A percentile compares a stretch with the other conserved stretches of the same genome.
These are phyloP conservation scores for Halcyon smyrnensis DNA, from an alignment of 2,797 vertebrate species.

Conservation along the genomic window DNA sequence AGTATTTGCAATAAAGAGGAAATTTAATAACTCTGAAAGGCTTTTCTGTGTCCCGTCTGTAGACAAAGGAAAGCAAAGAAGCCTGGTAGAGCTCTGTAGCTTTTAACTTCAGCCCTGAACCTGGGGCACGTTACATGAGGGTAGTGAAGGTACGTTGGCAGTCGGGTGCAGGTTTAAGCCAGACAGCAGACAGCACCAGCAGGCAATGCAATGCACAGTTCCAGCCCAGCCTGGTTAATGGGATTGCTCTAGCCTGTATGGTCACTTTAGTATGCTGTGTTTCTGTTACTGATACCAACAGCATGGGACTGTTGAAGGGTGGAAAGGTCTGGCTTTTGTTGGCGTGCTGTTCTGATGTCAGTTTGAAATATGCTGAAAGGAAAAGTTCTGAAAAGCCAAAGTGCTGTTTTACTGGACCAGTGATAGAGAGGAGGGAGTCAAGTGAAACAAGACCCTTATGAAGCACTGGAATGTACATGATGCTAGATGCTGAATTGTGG, in stretches of 20 bases:
- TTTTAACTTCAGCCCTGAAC: not conserved
- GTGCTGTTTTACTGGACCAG: slow-evolving; percentile 39
- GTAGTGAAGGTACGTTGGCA: not conserved
- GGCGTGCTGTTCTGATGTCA: not conserved
- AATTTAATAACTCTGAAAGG: not conserved
- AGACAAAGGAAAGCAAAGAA: not conserved
- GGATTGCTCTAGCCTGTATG: not conserved
- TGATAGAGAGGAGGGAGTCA: not conserved
- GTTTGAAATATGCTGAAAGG: slow-evolving; percentile 35
- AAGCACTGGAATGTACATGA: not conserved
- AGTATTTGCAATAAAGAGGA: not conserved
- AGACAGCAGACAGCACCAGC: not conserved
- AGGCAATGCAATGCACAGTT: not conserved
- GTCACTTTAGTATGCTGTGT: not conserved
- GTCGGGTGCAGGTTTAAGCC: not conserved
- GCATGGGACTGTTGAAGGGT: not conserved
- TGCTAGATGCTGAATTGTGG: not conserved
- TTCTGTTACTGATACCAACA: slow-evolving; percentile 25
- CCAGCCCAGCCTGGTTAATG: not conserved
- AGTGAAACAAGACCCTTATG: slow-evolving; percentile 32
- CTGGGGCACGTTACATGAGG: not conserved
- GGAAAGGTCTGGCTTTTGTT: slow-evolving; percentile 45
- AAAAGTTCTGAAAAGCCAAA: slow-evolving; percentile 6
- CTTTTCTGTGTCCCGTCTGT: not conserved
- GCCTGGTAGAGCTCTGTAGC: not conserved